A percentile compares a stretch with the other conserved stretches of the same genome.
phyloP scores from a whole-genome alignment of 2,797 vertebrate species.

The Eleutherodactylus coqui region DNA sequence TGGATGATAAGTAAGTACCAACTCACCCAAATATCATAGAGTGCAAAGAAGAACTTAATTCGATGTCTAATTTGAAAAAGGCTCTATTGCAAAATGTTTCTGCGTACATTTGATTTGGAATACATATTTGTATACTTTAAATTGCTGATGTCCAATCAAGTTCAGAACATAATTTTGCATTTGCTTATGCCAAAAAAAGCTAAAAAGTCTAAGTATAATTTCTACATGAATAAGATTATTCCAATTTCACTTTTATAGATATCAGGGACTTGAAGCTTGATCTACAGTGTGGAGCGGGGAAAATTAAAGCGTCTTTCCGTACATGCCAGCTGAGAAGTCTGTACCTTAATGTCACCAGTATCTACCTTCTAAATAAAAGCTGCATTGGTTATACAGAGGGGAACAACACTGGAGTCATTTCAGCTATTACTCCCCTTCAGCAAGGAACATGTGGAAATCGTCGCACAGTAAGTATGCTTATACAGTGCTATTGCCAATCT shows the following conservation, averaged over 20 bases:
- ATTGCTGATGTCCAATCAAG: too few species aligned
- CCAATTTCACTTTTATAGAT: constrained; percentile 32
- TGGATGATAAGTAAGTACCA: too few species aligned
- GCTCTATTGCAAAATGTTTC: too few species aligned
- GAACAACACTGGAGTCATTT: constrained; percentile 55
- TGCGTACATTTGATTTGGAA: too few species aligned
- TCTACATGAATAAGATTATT: background rate
- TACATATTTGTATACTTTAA: too few species aligned
- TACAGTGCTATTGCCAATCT: background rate
- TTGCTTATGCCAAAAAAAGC: background rate
- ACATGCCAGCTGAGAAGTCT: constrained; percentile 59
- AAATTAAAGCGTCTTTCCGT: constrained; percentile 66
- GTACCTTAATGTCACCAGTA: constrained; percentile 58
- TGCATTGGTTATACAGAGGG: constrained; percentile 58
- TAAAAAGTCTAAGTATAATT: background rate
- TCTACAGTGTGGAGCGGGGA: constrained; percentile 57
- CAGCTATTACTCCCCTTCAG: constrained; percentile 57
- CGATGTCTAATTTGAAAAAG: too few species aligned
- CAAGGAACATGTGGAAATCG: constrained; percentile 59
- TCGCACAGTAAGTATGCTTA: constrained; percentile 44
- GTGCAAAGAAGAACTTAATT: too few species aligned
- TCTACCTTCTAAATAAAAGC: constrained; percentile 34
- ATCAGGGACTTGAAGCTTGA: constrained; percentile 56
- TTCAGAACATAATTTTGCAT: background rate
- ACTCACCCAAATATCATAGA: too few species aligned